phyloP scores from a whole-genome alignment of 2,888 invertebrate genomes.

The Euproctis similis region DNA sequence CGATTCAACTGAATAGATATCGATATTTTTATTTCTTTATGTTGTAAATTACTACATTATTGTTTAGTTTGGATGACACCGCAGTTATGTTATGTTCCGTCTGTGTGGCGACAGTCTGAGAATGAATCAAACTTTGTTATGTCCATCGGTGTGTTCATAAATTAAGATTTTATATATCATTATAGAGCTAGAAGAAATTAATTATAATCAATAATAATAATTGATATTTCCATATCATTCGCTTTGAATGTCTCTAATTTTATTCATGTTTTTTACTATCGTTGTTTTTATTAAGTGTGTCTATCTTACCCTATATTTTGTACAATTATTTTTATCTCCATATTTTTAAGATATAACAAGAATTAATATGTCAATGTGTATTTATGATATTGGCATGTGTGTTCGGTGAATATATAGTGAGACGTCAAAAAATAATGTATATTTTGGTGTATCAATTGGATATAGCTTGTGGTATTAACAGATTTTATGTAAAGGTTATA shows the following conservation, averaged over 20 bases:
- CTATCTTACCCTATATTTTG: slow-evolving; percentile 33
- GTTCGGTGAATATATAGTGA: no score
- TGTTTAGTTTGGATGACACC: slow-evolving; percentile 40
- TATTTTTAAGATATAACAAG: slow-evolving; percentile 20
- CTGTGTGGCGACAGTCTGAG: slow-evolving; percentile 63
- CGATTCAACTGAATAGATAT: slow-evolving; percentile 50
- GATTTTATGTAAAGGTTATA: slow-evolving; percentile 28
- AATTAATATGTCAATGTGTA: slow-evolving; percentile 21
- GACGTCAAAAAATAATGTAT: slow-evolving; percentile 25
- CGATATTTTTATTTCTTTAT: slow-evolving; percentile 33
- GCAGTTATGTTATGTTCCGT: slow-evolving; percentile 63
- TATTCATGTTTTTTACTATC: slow-evolving; percentile 37
- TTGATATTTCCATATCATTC: slow-evolving; percentile 51
- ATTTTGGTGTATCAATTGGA: slow-evolving; percentile 38
- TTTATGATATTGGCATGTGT: slow-evolving; percentile 48
- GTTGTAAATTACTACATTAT: no score
- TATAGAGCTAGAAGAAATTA: slow-evolving; percentile 18
- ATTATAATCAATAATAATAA: slow-evolving; percentile 22
- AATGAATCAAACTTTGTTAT: slow-evolving; percentile 54
- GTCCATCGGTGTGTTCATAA: slow-evolving; percentile 62
- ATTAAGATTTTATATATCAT: slow-evolving; percentile 33
- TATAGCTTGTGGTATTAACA: slow-evolving; percentile 55
- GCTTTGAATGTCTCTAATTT: slow-evolving; percentile 63
- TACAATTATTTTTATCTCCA: slow-evolving; percentile 35
- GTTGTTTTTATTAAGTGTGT: slow-evolving; percentile 40